Evolutionary conservation across 2,888 invertebrate genomes (phyloP), one percentile per base, ranked within the genome.

Genomic region (Melikaiella ostensackeni): DNA sequence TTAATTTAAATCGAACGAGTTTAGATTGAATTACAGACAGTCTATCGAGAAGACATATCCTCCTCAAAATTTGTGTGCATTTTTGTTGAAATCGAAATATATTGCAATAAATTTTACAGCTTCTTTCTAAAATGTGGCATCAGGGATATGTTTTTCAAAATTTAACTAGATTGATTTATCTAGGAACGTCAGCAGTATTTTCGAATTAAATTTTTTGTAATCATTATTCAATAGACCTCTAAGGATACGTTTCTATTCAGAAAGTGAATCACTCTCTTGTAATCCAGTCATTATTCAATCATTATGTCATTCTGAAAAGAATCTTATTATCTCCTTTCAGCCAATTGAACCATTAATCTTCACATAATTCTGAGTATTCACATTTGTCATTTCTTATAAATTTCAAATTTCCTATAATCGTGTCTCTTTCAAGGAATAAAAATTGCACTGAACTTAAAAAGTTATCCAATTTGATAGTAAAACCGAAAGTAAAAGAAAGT

Each of bases 261-360:
- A 21, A 42, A 66, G 38, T 24, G 19, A 66, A 66, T 42, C 19
- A 46, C 42, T 24, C 0, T 64, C 27, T 66, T 24, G 46, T 46
- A 66, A 46, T 66, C 42, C 19, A 46, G 46, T 66, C 19, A 27
- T 66, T 66, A 66, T 66, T 27, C 4, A 16, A 8, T 46, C 66
- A 27, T 66, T 66, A 66, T 38, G 66, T 24, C 66, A 46, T 27
- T 42, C 27, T n/a, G 16, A 66, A 66, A 66, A 19, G 19, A 66
- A 66, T 66, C 27, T 27, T 46, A 46, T 66, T 66, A 66, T 42
- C 42, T 46, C 19, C 42, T 42, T 16, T 27, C 19, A 24, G 19
- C 16, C 27, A 16, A 27, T 46, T 42, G 16, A 46, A 66, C 66
- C 19, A n/a, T 50, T n/a, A n/a, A 66, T 66, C 24, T 19, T 46